Conservation (phyloP, 2,888 invertebrate genomes). For the Pemphredon lugubris region DNA sequence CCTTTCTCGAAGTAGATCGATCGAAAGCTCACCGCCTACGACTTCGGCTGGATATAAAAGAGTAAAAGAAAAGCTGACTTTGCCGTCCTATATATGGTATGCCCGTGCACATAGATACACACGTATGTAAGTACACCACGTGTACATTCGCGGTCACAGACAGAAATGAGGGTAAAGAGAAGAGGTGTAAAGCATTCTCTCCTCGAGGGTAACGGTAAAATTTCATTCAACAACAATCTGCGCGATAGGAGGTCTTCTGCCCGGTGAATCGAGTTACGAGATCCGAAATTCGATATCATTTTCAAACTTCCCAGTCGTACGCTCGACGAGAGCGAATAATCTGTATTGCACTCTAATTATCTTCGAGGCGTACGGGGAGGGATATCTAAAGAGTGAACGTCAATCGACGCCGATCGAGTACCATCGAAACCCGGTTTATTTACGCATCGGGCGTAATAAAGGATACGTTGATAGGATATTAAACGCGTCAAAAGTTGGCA, state of each 20-base stretch:
- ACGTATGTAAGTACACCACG: background rate
- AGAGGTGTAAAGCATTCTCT: no score
- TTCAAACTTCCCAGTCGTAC: background rate
- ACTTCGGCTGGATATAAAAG: conserved; percentile 25
- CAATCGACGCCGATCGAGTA: no score
- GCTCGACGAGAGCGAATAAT: conserved; percentile 19
- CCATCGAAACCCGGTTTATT: no score
- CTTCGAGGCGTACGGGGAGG: no score
- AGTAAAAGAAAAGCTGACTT: conserved; percentile 4
- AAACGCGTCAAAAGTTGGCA: no score
- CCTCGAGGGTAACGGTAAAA: no score
- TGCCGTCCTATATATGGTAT: background rate
- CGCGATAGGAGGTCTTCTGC: conserved; percentile 18
- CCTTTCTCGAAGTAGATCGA: conserved; percentile 42
- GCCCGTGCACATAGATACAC: background rate
- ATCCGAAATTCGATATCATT: conserved; percentile 9
- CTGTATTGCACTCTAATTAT: conserved; percentile 1
- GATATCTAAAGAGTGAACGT: no score
- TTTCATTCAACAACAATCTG: conserved; percentile 8
- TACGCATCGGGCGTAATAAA: no score
- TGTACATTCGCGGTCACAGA: background rate
- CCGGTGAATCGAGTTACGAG: conserved; percentile 28
- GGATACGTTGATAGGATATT: no score
- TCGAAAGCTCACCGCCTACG: conserved; percentile 32
- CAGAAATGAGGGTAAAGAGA: background rate